Conservation (phyloP, 2,797 vertebrate species). For the Cryptoblepharus egeriae region DNA sequence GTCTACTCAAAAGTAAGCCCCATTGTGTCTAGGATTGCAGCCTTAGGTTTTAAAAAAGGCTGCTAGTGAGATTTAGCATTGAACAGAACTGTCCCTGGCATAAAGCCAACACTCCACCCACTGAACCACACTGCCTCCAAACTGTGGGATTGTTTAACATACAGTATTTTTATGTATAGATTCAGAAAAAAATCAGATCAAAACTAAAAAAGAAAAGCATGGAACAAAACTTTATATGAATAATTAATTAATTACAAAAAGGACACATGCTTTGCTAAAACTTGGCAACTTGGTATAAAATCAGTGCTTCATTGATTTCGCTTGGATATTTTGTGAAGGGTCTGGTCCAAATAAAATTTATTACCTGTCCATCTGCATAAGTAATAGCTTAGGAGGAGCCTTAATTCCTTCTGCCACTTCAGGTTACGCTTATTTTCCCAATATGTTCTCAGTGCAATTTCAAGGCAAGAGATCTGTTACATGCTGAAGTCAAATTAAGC, state of each 20-base stretch:
- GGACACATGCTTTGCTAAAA: background rate
- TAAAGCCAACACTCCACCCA: background rate
- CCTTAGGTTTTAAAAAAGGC: too few relatives aligned
- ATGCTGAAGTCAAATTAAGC: background rate
- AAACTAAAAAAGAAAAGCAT: background rate
- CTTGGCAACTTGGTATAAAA: background rate
- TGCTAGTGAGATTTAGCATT: background rate
- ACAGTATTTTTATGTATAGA: background rate
- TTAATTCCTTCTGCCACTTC: constrained; percentile 6
- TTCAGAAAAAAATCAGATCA: background rate
- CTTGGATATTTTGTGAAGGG: background rate
- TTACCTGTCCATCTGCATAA: background rate
- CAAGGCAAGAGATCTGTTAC: background rate
- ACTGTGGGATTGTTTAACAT: background rate
- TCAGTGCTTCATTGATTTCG: constrained; percentile 26
- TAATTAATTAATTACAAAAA: background rate
- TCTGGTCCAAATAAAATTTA: constrained; percentile 34
- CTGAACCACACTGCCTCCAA: background rate
- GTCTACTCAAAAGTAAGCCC: too few relatives aligned
- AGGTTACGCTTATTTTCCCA: constrained; percentile 4
- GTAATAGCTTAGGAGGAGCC: constrained; percentile 9
- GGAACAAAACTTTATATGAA: background rate
- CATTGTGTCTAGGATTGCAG: too few relatives aligned
- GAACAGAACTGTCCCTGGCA: background rate
- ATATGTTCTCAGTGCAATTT: background rate